Base-by-base conservation (phyloP, 2,113 vertebrate genomes). In the Meleagris gallopavo region DNA sequence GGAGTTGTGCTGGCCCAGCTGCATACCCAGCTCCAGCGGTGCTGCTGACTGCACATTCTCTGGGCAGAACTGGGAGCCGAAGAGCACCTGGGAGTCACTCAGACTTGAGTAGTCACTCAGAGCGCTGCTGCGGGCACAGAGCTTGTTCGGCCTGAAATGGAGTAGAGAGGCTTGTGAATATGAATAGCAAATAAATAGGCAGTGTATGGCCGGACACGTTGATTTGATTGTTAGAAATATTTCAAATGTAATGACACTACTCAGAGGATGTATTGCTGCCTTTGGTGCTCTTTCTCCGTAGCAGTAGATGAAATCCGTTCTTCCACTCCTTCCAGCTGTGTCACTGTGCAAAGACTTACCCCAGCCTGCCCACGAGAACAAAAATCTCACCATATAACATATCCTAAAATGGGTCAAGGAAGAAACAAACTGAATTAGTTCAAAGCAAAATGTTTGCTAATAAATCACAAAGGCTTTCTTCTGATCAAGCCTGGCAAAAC, bases 11-110 rank as follows among this genome's bases (percentile, higher is more conserved):
- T 98, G 97, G 96, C 96, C 98, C 79, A 77, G 94, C 55, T 97
- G 98, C 0, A 58, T 72, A 89, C 84, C 89, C 83, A 98, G 91
- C 78, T 98, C 98, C 95, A 98, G 94, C 1, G 98, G 97, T 27
- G 98, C 98, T 46, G 96, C 62, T 0, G 67, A 91, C 91, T 98
- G 98, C 75, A 96, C 97, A 19, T 98, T 98, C 64, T 99, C 99
- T 1, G 74, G 98, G 97, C 98, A 99, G 95, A 98, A 98, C 96
- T 99, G 99, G 69, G 99, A 99, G 79, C 99, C 98, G 57, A 98
- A 98, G 85, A 99, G 98, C 88, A 98, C 96, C 97, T 99, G 99
- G 18, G 99, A 99, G 70, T 99, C 99, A 13, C 98, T 98, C 89
- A 98, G 93, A 62, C 96, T 98, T 1, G 98, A 98, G 86, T 97